phyloP scores from a whole-genome alignment of 2,888 invertebrate species.

The Acrobasis suavella region DNA sequence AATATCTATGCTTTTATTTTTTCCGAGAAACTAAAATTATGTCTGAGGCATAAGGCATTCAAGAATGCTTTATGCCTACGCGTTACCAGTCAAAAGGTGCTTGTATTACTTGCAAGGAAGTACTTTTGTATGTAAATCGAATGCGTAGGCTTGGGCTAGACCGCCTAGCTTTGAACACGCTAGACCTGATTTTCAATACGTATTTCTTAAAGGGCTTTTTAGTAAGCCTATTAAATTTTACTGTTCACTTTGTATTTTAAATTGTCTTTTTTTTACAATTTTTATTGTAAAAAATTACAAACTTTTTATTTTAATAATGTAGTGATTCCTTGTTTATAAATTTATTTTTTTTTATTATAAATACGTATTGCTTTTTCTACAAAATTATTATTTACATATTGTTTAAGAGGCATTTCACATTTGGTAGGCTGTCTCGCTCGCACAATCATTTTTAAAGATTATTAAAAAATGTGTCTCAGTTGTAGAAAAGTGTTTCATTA shows the following conservation, averaged over 20 bases:
- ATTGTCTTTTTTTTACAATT: too few species aligned
- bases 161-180: constrained; percentile 48
- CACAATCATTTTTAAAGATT: too few species aligned
- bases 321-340: too few species aligned
- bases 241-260: constrained; percentile 19
- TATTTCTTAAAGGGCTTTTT: constrained; percentile 33
- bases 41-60: constrained; percentile 28
- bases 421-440: too few species aligned
- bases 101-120: constrained; percentile 59
- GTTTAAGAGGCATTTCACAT: too few species aligned
- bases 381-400: too few species aligned
- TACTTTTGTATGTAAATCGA: constrained; percentile 81
- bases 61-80: constrained; percentile 74
- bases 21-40: constrained; percentile 28
- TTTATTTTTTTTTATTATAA: too few species aligned
- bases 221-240: constrained; percentile 37
- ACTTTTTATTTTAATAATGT: too few species aligned
- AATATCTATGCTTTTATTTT: constrained; percentile 28
- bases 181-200: constrained; percentile 54
- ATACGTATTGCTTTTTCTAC: too few species aligned
- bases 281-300: too few species aligned
- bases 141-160: constrained; percentile 67
- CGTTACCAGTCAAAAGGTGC: constrained; percentile 59
- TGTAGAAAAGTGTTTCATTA: too few species aligned
- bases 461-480: too few species aligned